Evolutionary conservation across 2,797 vertebrate genomes (phyloP), one percentile per base, ranked within the genome.

Genomic region (Zalophus californianus): DNA sequence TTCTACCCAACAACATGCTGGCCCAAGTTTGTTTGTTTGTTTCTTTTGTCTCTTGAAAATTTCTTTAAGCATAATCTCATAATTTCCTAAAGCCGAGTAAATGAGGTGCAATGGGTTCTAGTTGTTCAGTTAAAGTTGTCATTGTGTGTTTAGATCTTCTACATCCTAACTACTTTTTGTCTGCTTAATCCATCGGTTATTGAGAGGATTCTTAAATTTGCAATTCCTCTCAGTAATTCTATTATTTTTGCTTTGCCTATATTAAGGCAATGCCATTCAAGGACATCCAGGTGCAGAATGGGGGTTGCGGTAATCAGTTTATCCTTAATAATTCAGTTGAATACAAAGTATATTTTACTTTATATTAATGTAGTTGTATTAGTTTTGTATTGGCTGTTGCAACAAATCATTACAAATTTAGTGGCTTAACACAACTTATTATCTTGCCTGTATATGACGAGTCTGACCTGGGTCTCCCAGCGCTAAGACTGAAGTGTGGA

Each of bases 81-180:
- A 18, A 64, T 86, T 87, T 78, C 90, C 60, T 86, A 66, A 96
- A 92, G 11, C 86, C 60, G 12, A 90, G 21, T 48, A 79, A 89
- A 32, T 78, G 20, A 96, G 41, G 56, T 87, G 72, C 35, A 62
- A 0, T 80, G 21, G 41, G 3, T 18, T 93, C 7, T 52, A 18
- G 3, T 13, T 64, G 5, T 64, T 21, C 48, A 66, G 50, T 79
- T 78, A 80, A 79, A 92, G 0, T 58, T 21, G 4, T 29, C 41
- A 52, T 41, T 50, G 2, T 25, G 8, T 92, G 35, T 68, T 93
- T 87, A 73, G 52, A 96, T 96, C 50, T 97, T 92, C 54, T 90
- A 7, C 73, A 80, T 60, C 60, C 41, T 32, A 56, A 68, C 18
- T 52, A 27, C 15, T 85, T 70, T 86, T 32, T 68, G 41, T 92